These are phyloP conservation scores for Podargus strigoides DNA, from an alignment of 2,797 vertebrate species.

Conservation along the genomic window DNA sequence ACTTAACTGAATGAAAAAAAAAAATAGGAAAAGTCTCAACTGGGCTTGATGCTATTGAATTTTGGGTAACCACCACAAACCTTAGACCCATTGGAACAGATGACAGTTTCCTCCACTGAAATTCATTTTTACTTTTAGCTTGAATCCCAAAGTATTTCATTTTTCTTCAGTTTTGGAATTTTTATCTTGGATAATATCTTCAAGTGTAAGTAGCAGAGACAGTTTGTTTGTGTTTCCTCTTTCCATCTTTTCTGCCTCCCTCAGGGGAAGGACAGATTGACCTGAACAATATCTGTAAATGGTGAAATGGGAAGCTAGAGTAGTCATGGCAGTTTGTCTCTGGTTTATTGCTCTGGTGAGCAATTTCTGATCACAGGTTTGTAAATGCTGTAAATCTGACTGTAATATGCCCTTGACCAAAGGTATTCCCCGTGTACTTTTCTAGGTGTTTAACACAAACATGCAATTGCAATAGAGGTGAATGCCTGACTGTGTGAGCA, in stretches of 20 bases:
- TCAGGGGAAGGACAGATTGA: not conserved
- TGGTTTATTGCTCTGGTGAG: not conserved
- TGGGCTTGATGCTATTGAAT: not conserved
- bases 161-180: not conserved
- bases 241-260: not conserved
- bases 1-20: not conserved
- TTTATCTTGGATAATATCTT: not conserved
- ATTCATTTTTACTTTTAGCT: not conserved
- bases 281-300: not conserved
- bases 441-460: conserved; percentile 25
- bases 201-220: not conserved
- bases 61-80: not conserved
- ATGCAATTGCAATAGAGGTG: not conserved
- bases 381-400: not conserved
- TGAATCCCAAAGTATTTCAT: not conserved
- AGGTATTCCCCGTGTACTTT: not conserved
- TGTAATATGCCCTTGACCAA: not conserved
- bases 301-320: not conserved
- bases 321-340: not conserved
- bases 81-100: not conserved
- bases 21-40: not conserved
- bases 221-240: not conserved
- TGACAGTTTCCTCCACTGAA: not conserved
- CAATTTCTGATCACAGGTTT: not conserved
- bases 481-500: conserved; percentile 17